phyloP scores from a whole-genome alignment of 2,113 vertebrate species.

The Nothoprocta perdicaria region DNA sequence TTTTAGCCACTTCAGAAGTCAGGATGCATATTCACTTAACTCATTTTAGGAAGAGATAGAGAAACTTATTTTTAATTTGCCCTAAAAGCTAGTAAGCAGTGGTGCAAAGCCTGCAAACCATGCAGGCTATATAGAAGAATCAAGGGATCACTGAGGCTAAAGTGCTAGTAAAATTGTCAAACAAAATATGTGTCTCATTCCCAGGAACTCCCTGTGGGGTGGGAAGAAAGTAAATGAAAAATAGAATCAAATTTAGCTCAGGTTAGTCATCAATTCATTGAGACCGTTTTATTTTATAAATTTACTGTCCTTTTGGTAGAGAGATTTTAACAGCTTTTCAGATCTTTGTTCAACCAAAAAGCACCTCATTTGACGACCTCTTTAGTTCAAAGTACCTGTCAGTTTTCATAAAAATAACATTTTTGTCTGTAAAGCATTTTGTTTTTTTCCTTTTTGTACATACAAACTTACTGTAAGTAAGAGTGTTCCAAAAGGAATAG shows the following conservation, averaged over 20 bases:
- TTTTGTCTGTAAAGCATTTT: not conserved
- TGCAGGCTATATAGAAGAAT: not conserved
- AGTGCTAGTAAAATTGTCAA: not conserved
- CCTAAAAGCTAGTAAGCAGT: not conserved
- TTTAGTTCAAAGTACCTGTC: not conserved
- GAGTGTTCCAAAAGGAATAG: not conserved
- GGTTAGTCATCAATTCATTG: not conserved
- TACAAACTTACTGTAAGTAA: not conserved
- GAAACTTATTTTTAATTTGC: not conserved
- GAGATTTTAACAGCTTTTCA: not conserved
- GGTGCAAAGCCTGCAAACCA: not conserved
- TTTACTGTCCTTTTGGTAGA: not conserved
- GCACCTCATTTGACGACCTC: not conserved
- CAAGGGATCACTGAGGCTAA: not conserved
- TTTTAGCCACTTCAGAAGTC: not conserved
- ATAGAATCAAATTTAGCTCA: not conserved
- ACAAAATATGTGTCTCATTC: not conserved
- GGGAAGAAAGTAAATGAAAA: not conserved
- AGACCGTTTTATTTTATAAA: not conserved
- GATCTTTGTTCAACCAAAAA: not conserved
- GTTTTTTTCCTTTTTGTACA: not conserved
- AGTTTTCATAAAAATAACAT: not conserved
- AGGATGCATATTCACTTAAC: accelerated
- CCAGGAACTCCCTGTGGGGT: not conserved
- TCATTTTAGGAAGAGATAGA: not conserved